Base-by-base conservation (phyloP, 1,140 invertebrate species). In the Eubasilissa regina region DNA sequence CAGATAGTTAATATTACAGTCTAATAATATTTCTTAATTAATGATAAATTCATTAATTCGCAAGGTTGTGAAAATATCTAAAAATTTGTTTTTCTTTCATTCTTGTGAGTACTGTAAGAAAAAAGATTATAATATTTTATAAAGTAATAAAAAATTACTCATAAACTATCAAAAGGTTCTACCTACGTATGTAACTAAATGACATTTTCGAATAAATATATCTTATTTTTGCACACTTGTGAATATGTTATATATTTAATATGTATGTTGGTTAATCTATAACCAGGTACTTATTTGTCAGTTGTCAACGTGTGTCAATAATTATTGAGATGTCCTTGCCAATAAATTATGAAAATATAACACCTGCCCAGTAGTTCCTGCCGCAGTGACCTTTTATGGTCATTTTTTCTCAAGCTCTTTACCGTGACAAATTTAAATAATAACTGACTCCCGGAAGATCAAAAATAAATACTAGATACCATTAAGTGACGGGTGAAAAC, bases 351-450 rank as follows among this genome's bases (percentile, higher is more conserved):
- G 13, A 51, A 44, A 70, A 15, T 45, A 19, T 17, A 17, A 21
- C 66, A 70, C 66, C 66, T 70, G 66, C 66, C 66, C 35, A 66
- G 62, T 43, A 25, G 47, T 70, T 70, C 66, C 66, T 48, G 66
- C 25, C 44, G 19, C 19, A 19, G 48, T 70, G 66, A 70, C 66
- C 47, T 70, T 70, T 21, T 43, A 66, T 48, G 8, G 17, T 51
- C 15, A 17, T 70, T 70, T 70, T 70, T 70, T 53, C 13, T 25
- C 15, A 11, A 48, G 47, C 35, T n/a, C 3, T 43, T 43, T 43
- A 6, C 13, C 10, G 47, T 25, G 45, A 70, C 60, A n/a, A n/a
- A 35, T 70, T 70, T 53, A 25, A 70, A 70, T 70, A 70, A 51
- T 51, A 70, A 70, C 66, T 70, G 66, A 35, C 66, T 25, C 25